Percentiles rank a stretch among this genome's conserved stretches.
Conservation (phyloP, 2,797 vertebrate genomes). For the Spea hammondii region DNA sequence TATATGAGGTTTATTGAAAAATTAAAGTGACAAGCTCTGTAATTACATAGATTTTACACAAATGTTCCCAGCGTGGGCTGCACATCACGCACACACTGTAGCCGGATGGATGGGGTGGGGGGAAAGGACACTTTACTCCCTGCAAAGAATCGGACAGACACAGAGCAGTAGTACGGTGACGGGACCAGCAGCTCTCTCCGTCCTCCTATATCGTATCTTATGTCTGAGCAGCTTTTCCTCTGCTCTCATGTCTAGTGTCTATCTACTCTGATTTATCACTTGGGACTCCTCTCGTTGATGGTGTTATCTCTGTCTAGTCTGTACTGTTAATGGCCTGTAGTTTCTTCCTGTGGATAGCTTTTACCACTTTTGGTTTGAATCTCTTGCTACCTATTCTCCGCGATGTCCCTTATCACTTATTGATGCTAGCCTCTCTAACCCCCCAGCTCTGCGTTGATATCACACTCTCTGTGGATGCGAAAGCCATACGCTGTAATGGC, state of each 20-base stretch:
- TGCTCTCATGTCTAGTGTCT: too few species aligned
- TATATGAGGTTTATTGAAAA: conserved; percentile 85
- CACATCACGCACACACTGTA: conserved; percentile 58
- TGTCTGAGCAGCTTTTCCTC: too few species aligned
- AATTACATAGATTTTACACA: conserved; percentile 83
- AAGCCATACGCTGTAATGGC: conserved; percentile 35
- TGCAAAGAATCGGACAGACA: conserved; percentile 26
- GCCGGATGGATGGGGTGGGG: conserved; percentile 17
- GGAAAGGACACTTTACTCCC: conserved; percentile 9
- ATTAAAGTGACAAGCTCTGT: conserved; percentile 87
- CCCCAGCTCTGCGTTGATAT: background rate
- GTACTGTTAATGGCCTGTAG: background rate
- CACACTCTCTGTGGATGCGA: background rate
- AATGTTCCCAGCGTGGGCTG: conserved; percentile 64
- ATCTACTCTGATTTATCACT: too few species aligned
- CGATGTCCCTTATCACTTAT: background rate
- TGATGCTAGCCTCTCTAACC: background rate
- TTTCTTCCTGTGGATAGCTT: background rate
- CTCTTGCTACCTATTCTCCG: background rate
- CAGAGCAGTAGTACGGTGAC: conserved; percentile 18
- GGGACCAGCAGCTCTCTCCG: background rate
- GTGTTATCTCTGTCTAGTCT: too few species aligned
- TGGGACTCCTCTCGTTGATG: too few species aligned
- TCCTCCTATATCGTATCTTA: too few species aligned
- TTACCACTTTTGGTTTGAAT: background rate